Conservation (phyloP, 2,888 invertebrate genomes). For the Buathra laborator region DNA sequence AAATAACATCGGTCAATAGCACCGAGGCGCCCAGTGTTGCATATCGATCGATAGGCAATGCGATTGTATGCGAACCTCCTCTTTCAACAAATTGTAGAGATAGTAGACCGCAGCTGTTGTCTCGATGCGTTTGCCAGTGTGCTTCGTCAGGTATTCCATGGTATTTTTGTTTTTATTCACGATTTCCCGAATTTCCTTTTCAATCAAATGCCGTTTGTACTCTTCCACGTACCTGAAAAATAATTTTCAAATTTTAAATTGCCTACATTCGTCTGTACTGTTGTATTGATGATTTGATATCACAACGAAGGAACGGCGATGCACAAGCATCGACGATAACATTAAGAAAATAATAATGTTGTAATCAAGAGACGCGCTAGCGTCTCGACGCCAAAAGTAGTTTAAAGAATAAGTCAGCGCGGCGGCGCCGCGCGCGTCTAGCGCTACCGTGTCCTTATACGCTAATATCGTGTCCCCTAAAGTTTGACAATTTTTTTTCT, state of each 20-base stretch:
- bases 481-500: too few species aligned
- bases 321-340: too few species aligned
- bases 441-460: too few species aligned
- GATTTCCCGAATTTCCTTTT: slow-evolving; percentile 77
- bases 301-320: too few species aligned
- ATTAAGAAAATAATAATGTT: too few species aligned
- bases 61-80: slow-evolving; percentile 79
- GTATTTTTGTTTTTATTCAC: slow-evolving; percentile 81
- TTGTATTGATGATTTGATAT: too few species aligned
- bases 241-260: background rate
- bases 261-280: too few species aligned
- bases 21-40: slow-evolving; percentile 36
- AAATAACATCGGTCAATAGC: slow-evolving; percentile 60
- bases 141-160: slow-evolving; percentile 83
- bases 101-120: slow-evolving; percentile 80
- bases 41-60: slow-evolving; percentile 33
- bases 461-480: too few species aligned
- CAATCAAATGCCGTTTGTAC: slow-evolving; percentile 73
- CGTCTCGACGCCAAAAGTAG: too few species aligned
- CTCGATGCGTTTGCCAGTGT: slow-evolving; percentile 81
- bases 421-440: too few species aligned
- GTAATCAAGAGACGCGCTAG: too few species aligned
- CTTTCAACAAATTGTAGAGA: slow-evolving; percentile 83
- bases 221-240: slow-evolving; percentile 78
- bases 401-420: too few species aligned